Evolutionary conservation across 2,113 vertebrate species (phyloP).

Genomic region (Nerophis ophidion): DNA sequence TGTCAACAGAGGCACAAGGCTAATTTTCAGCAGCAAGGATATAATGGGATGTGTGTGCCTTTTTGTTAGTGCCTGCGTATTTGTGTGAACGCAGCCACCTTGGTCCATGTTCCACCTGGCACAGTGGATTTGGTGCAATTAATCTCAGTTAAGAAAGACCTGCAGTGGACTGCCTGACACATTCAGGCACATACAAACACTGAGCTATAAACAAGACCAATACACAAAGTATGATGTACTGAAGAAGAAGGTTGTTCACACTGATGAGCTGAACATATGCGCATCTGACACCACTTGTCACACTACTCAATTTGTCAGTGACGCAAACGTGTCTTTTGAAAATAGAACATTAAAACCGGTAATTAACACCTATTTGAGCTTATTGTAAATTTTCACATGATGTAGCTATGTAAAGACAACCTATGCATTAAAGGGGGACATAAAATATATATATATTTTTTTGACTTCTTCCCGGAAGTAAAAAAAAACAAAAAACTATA

Average conservation of each 20-base stretch:
- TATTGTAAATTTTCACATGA: too few relatives aligned
- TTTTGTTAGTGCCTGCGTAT: conserved; percentile 39
- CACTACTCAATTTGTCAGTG: conserved; percentile 30
- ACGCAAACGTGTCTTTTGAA: conserved; percentile 1
- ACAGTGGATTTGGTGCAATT: conserved; percentile 67
- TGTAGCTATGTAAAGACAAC: too few relatives aligned
- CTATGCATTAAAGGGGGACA: too few relatives aligned
- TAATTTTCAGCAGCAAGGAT: conserved; percentile 56
- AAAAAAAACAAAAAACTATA: too few relatives aligned
- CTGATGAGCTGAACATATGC: conserved; percentile 51
- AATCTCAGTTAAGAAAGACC: conserved; percentile 67
- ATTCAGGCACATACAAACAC: conserved; percentile 18
- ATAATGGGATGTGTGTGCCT: conserved; percentile 55
- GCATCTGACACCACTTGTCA: conserved; percentile 48
- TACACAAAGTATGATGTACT: conserved; percentile 19
- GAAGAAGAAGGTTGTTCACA: conserved; percentile 27
- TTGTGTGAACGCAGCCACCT: conserved; percentile 32
- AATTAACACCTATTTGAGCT: too few relatives aligned
- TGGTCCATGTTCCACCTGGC: conserved; percentile 63
- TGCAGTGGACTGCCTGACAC: conserved; percentile 29
- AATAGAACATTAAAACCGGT: too few relatives aligned
- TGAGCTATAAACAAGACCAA: conserved; percentile 8
- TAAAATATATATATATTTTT: too few relatives aligned
- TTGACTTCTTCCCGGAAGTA: too few relatives aligned
- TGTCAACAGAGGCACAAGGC: conserved; percentile 52